Base-by-base conservation (phyloP, 2,113 vertebrate genomes). In the Crypturellus undulatus region DNA sequence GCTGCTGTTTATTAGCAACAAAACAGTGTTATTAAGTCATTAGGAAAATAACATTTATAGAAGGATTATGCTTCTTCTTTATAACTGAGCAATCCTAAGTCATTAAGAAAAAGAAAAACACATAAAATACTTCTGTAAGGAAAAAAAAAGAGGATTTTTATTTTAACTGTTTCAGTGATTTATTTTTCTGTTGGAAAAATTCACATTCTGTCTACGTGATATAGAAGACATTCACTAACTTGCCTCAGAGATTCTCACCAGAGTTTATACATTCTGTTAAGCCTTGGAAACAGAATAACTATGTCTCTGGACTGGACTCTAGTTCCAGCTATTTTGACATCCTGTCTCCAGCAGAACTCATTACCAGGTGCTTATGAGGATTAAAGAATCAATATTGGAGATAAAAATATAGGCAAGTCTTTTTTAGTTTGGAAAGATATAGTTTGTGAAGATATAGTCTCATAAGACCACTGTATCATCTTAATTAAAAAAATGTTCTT, bases 31-130 rank as follows among this genome's bases (percentile, higher is more conserved):
- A 89, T 86, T 63, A 83, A 79, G 43, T 70, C 43, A 80, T 87
- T 93, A 91, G 52, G 52, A 67, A 95, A 95, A 76, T 30, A 64
- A 56, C 2, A 60, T 59, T 87, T 91, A 88, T 83, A 83, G 84
- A 90, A 83, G 11, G 36, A 90, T 65, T 71, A 72, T 38, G 4
- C 63, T 92, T 85, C 73, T 42, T 28, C 73, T 42, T 28, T 75
- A 59, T 62, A 78, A 78, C 22, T 36, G 54, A 92, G 51, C 15
- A 89, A 83, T 38, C 25, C 26, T 75, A 92, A 82, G 5, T 47
- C 63, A 72, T 79, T 77, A 76, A 76, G 34, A 84, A 76, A 73
- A 54, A 6, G 16, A 64, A 86, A 28, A 80, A 5, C 20, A 91
- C 52, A 63, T 54, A 84, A 40, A 28, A 11, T 52, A 58, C 79